These are phyloP conservation scores for Prunella fulvescens DNA, from an alignment of 2,113 vertebrate species.

Conservation along the genomic window DNA sequence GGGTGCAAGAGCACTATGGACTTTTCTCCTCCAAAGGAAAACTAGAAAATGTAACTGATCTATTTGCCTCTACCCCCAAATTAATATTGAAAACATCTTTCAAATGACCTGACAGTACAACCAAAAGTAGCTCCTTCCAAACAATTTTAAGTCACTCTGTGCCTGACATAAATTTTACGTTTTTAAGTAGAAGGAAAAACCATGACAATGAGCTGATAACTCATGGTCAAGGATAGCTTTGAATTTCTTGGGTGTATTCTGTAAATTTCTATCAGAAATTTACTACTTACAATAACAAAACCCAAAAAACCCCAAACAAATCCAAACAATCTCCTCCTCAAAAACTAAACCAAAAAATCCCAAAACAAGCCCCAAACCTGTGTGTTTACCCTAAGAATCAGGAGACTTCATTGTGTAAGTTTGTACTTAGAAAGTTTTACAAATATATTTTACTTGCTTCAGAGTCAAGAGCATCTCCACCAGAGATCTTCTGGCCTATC, in stretches of 20 bases:
- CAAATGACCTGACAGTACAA: neutral
- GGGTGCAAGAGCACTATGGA: neutral
- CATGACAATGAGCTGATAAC: neutral
- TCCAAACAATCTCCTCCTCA: accelerated
- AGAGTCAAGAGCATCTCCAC: neutral
- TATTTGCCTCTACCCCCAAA: neutral
- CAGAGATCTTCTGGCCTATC: neutral
- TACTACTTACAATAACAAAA: neutral
- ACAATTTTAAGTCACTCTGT: neutral
- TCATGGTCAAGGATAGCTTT: neutral
- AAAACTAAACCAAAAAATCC: neutral
- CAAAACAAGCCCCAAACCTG: neutral
- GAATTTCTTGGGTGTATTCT: neutral
- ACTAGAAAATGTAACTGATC: neutral
- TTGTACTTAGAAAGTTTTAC: neutral
- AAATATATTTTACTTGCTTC: neutral
- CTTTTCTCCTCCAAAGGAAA: neutral
- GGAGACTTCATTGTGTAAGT: neutral
- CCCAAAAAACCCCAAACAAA: neutral
- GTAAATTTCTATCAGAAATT: neutral
- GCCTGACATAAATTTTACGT: neutral
- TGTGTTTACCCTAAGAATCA: neutral
- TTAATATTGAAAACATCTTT: neutral
- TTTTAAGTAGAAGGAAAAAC: neutral
- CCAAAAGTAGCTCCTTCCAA: neutral